phyloP scores from a whole-genome alignment of 2,113 vertebrate species.

The Microtus pennsylvanicus region DNA sequence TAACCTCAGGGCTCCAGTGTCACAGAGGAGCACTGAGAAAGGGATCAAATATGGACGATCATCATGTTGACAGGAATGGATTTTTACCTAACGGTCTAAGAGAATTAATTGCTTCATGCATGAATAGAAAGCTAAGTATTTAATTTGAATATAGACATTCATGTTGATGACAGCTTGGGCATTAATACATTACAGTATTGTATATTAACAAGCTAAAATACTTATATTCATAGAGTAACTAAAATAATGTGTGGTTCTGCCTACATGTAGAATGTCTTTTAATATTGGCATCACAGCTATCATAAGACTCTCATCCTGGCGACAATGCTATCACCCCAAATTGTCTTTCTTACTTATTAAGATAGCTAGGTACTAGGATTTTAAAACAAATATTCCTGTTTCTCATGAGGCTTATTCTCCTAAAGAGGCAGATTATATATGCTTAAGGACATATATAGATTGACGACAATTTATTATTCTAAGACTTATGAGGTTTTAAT shows the following conservation, averaged over 20 bases:
- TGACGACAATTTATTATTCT: neutral
- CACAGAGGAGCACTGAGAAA: neutral
- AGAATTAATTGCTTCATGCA: neutral
- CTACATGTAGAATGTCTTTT: neutral
- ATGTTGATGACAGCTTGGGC: neutral
- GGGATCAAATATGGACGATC: neutral
- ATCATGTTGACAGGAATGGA: neutral
- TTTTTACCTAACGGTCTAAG: neutral
- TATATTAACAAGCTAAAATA: neutral
- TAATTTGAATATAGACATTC: neutral
- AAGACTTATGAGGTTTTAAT: constrained; percentile 16
- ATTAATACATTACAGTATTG: neutral
- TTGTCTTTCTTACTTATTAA: constrained; percentile 40
- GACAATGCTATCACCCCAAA: neutral
- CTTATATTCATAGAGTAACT: neutral
- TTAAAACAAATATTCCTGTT: neutral
- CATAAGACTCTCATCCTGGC: neutral
- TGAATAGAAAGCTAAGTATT: neutral
- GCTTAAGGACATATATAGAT: neutral
- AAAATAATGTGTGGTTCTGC: neutral
- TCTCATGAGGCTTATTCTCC: neutral
- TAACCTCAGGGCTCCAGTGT: neutral
- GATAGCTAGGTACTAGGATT: neutral
- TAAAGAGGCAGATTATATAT: neutral
- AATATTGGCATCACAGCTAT: neutral